phyloP scores from a whole-genome alignment of 2,888 invertebrate genomes.

The Dynastes hyllus region DNA sequence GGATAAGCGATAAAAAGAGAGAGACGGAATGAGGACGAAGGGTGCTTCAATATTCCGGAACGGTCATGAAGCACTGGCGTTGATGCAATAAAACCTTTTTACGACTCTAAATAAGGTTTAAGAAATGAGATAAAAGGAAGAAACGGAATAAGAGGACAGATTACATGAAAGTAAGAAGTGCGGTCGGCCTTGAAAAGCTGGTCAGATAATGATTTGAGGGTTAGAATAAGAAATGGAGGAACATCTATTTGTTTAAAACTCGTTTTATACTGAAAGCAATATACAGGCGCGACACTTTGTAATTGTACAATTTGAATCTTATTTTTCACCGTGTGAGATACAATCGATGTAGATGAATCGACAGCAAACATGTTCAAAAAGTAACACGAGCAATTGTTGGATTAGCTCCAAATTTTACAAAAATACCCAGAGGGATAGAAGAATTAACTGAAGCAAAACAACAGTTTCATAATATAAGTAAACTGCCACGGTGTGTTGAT shows the following conservation, averaged over 20 bases:
- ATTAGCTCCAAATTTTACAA: too few relatives aligned
- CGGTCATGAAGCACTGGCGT: conserved; percentile 48
- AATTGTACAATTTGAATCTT: too few relatives aligned
- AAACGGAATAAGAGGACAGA: conserved; percentile 47
- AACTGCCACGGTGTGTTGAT: too few relatives aligned
- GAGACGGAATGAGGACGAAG: conserved; percentile 2
- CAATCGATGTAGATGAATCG: too few relatives aligned
- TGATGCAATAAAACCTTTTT: conserved; percentile 49
- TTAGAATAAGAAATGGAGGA: conserved; percentile 11
- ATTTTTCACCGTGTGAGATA: too few relatives aligned
- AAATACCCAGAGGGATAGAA: too few relatives aligned
- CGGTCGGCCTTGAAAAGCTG: conserved; percentile 43
- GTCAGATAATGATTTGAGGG: conserved; percentile 43
- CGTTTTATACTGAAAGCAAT: too few relatives aligned
- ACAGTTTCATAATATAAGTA: too few relatives aligned
- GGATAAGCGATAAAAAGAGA: conserved; percentile 38
- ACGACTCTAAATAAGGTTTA: conserved; percentile 48
- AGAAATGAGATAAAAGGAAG: conserved; percentile 49
- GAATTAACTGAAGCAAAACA: too few relatives aligned
- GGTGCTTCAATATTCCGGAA: conserved; percentile 46
- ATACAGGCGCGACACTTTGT: too few relatives aligned
- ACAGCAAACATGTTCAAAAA: too few relatives aligned
- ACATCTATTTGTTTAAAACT: background rate
- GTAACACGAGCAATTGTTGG: too few relatives aligned
- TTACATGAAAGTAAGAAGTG: conserved; percentile 46